Conservation (phyloP, 2,888 invertebrate species). For the Pollenia griseotomentosa region DNA sequence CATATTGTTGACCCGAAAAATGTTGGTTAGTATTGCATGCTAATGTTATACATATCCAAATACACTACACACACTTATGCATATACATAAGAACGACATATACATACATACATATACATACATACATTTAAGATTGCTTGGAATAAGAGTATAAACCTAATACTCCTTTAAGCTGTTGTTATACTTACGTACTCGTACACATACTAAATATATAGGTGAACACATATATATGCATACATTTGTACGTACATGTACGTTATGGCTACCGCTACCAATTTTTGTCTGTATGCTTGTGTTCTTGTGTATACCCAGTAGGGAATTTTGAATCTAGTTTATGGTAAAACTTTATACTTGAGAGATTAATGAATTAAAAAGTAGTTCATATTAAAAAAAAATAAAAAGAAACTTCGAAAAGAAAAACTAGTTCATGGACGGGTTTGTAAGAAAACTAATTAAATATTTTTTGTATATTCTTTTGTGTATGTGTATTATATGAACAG, state of each 20-base stretch:
- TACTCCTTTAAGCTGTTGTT: slow-evolving; percentile 51
- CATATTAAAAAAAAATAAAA: slow-evolving; percentile 13
- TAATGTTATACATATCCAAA: slow-evolving; percentile 47
- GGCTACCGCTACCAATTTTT: not conserved
- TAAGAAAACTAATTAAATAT: slow-evolving; percentile 44
- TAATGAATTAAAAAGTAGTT: slow-evolving; percentile 63
- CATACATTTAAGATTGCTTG: not conserved
- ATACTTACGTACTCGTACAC: slow-evolving; percentile 5
- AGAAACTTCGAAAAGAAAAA: slow-evolving; percentile 1
- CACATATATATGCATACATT: not conserved
- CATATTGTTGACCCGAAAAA: slow-evolving; percentile 72
- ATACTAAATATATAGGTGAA: not conserved
- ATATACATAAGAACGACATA: not conserved
- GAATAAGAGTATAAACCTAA: slow-evolving; percentile 33
- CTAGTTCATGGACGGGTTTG: slow-evolving; percentile 47
- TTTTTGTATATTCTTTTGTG: not conserved
- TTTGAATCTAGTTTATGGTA: slow-evolving; percentile 41
- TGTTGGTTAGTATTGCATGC: slow-evolving; percentile 66
- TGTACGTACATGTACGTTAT: not conserved
- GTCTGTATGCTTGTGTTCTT: not conserved
- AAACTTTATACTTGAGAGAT: slow-evolving; percentile 52
- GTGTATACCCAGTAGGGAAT: slow-evolving; percentile 58
- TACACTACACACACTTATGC: not conserved
- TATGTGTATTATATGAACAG: not conserved
- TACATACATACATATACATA: not conserved